Evolutionary conservation across 2,113 vertebrate genomes (phyloP).

Genomic region (Isichthys henryi): DNA sequence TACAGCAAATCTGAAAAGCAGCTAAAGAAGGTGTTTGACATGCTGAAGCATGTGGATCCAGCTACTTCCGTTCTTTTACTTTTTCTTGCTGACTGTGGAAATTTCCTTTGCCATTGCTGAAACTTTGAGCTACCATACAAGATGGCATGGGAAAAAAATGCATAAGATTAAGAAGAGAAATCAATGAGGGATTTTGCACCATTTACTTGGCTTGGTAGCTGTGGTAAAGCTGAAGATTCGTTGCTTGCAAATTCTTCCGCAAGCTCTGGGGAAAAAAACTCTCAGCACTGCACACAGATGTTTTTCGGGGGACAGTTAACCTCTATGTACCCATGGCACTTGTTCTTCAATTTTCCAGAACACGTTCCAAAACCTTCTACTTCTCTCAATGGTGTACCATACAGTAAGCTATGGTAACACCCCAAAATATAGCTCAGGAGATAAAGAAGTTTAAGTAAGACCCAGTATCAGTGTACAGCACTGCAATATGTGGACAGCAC

Average conservation of each 20-base stretch:
- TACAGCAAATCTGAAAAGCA: slow-evolving; percentile 24
- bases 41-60: slow-evolving; percentile 29
- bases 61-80: slow-evolving; percentile 27
- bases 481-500: neutral
- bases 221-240: slow-evolving; percentile 26
- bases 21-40: neutral
- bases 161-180: slow-evolving; percentile 46
- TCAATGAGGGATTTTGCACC: slow-evolving; percentile 32
- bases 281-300: neutral
- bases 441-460: neutral
- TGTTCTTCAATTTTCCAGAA: neutral
- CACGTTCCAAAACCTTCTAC: neutral
- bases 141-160: slow-evolving; percentile 39
- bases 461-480: neutral
- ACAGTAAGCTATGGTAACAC: neutral
- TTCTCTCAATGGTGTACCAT: neutral
- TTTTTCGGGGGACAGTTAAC: neutral
- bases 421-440: neutral
- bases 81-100: slow-evolving; percentile 14
- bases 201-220: slow-evolving; percentile 44
- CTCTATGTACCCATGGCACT: neutral
- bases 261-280: neutral
- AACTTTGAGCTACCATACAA: slow-evolving; percentile 35
- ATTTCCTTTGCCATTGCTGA: slow-evolving; percentile 20
- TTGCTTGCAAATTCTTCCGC: neutral